A percentile compares a stretch with the other conserved stretches of the same genome.
Evolutionary conservation across 2,113 vertebrate species (phyloP).

Genomic region (human (Homo sapiens)): GRCh38 chr1:185107001-185107500

Average conservation of each 20-base stretch:
- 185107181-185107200: too few species aligned
- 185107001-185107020: too few species aligned
- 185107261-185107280: not conserved
- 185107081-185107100: too few species aligned
- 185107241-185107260: not conserved
- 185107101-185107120: too few species aligned
- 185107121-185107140: too few species aligned
- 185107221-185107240: not conserved
- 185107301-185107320: not conserved
- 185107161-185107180: too few species aligned
- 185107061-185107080: too few species aligned
- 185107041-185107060: too few species aligned
- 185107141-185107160: too few species aligned
- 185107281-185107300: not conserved
- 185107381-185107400: not conserved
- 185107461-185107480: not conserved
- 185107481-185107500: not conserved
- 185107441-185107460: not conserved
- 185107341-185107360: not conserved
- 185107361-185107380: not conserved
- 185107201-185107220: too few species aligned
- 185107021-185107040: too few species aligned
- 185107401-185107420: not conserved
- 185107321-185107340: not conserved
- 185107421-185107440: not conserved